phyloP scores from a whole-genome alignment of 2,113 vertebrate genomes.

The Myodes glareolus region DNA sequence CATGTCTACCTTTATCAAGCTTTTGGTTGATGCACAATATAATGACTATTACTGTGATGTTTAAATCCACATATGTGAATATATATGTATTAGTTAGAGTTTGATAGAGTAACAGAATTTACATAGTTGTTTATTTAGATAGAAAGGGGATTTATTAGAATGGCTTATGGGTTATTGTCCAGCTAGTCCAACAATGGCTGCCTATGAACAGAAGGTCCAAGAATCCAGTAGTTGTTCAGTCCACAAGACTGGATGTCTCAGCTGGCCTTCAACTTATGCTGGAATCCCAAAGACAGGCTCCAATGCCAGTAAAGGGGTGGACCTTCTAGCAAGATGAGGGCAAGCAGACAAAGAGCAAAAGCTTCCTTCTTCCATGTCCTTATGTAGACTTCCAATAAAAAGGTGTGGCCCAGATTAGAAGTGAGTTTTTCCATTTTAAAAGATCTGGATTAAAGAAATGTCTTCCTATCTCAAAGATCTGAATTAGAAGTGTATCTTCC shows the following conservation, averaged over 20 bases:
- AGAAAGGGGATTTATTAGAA: not conserved
- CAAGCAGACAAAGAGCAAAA: not conserved
- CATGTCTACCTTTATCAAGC: not conserved
- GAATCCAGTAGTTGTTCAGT: not conserved
- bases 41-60: not conserved
- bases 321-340: not conserved
- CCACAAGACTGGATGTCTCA: not conserved
- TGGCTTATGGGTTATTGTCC: not conserved
- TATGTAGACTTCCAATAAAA: not conserved
- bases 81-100: not conserved
- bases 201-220: not conserved
- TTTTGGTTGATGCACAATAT: not conserved
- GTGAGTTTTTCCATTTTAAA: not conserved
- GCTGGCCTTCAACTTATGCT: not conserved
- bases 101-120: not conserved
- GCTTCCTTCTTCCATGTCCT: not conserved
- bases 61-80: not conserved
- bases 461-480: not conserved
- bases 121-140: not conserved
- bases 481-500: not conserved
- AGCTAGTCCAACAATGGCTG: not conserved
- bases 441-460: not conserved
- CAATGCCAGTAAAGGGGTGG: not conserved
- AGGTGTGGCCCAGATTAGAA: not conserved
- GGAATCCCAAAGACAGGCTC: not conserved